Conservation (phyloP, 2,888 invertebrate genomes). For the Ypsolopha sequella region DNA sequence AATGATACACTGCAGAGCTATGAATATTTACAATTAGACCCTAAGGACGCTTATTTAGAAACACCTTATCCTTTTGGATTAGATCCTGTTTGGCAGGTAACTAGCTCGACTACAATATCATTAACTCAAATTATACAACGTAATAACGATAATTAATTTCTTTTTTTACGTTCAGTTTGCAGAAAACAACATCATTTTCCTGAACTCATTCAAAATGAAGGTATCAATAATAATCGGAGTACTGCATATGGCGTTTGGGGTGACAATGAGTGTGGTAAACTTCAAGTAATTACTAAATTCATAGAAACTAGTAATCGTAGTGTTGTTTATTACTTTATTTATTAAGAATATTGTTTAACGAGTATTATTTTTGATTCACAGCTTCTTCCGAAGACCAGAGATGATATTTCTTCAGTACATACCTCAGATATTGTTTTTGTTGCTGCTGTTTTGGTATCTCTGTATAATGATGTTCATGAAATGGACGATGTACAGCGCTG, state of each 20-base stretch:
- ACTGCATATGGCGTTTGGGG: conserved; percentile 80
- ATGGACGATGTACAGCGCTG: conserved; percentile 73
- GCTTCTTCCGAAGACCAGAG: conserved; percentile 57
- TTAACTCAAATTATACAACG: background rate
- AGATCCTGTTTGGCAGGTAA: conserved; percentile 79
- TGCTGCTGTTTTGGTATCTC: conserved; percentile 76
- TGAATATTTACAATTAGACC: conserved; percentile 51
- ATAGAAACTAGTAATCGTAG: conserved; percentile 50
- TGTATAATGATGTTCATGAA: conserved; percentile 78
- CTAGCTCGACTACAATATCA: background rate
- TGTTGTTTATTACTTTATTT: conserved; percentile 12
- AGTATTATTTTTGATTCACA: conserved; percentile 24
- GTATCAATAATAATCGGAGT: conserved; percentile 80
- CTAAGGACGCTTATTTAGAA: conserved; percentile 44
- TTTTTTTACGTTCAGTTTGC: conserved; percentile 37
- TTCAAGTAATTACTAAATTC: conserved; percentile 70
- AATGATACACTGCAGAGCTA: conserved; percentile 30
- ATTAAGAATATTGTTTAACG: conserved; percentile 9
- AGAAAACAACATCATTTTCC: conserved; percentile 77
- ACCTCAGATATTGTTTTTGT: conserved; percentile 77
- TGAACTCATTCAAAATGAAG: conserved; percentile 83
- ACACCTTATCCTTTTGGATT: conserved; percentile 77
- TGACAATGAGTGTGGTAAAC: conserved; percentile 74
- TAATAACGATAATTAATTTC: background rate
- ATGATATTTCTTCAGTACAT: conserved; percentile 75